Base-by-base conservation (phyloP, 2,888 invertebrate species). In the Oscheius onirici region DNA sequence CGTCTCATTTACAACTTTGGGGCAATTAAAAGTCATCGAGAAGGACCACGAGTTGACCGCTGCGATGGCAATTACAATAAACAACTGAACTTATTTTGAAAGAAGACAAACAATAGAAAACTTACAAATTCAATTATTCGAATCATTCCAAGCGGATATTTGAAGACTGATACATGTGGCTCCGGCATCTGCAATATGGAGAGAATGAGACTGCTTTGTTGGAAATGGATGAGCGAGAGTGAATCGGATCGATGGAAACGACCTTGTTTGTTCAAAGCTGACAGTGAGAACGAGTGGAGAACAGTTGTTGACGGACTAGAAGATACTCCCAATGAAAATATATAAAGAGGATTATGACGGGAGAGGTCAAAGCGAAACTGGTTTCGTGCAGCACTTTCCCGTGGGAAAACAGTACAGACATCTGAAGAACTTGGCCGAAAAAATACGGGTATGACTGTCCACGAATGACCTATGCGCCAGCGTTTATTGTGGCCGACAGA, bases 141-240 rank as follows among this genome's bases (percentile, higher is more conserved):
- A 44, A 87, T 82, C 67, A 87, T 83, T 28, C 87, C 87, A 8
- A 87, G 71, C 13, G 87, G 87, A 63, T 85, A 79, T 68, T 87
- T 88, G 70, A 82, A 82, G 1, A 75, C 75, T 0, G 72, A 69
- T 5, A 80, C 11, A 43, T 78, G 75, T 17, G 76, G 49, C 2
- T 72, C 43, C 0, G 43, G 46, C 11, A 72, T 69, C 40, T 60
- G n/a, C 26, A 26, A n/a, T 55, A 34, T 3, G 34, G 34, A 34
- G 52, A 52, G 22, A 52, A 24, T 3, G 26, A 3, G 34, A 34
- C 34, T 34, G 34, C 34, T 34, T 34, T 34, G 34, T 34, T 34
- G 34, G 34, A 34, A 34, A 55, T n/a, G 58, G 40, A 40, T 40
- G 17, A 41, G 20, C 13, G 58, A 41, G n/a, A n/a, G 34, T 34